A percentile compares a stretch with the other conserved stretches of the same genome.
Conservation (phyloP, 1,140 invertebrate species). For the Andricus grossulariae region DNA sequence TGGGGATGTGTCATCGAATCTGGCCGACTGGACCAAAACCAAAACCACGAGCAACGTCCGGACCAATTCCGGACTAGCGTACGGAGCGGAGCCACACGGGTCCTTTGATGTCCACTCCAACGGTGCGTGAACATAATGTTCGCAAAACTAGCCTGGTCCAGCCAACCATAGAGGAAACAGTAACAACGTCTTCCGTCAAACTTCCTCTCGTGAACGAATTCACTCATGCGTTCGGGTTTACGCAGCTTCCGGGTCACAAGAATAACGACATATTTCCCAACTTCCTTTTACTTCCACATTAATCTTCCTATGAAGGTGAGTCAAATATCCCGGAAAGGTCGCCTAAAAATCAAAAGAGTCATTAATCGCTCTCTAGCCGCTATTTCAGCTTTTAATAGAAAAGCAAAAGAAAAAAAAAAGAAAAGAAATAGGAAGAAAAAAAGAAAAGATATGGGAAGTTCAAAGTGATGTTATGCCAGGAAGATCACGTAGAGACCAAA, state of each 20-base stretch:
- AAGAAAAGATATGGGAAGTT: too few species aligned
- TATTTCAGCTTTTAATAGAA: too few species aligned
- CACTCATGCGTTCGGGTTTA: slow-evolving; percentile 12
- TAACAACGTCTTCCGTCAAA: slow-evolving; percentile 29
- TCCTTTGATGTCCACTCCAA: slow-evolving; percentile 28
- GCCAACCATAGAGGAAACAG: slow-evolving; percentile 18
- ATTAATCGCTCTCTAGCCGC: too few species aligned
- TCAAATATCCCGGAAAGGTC: too few species aligned
- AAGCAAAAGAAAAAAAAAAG: too few species aligned
- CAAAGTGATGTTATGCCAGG: too few species aligned
- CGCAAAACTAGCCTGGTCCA: slow-evolving; percentile 12
- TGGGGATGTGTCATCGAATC: slow-evolving; percentile 16
- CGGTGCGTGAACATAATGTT: slow-evolving; percentile 27
- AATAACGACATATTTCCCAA: slow-evolving; percentile 12
- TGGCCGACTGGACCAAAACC: not conserved
- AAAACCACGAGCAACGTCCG: slow-evolving; percentile 12
- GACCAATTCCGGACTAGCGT: slow-evolving; percentile 15
- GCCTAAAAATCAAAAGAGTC: too few species aligned
- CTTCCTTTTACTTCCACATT: not conserved
- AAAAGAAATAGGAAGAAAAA: too few species aligned
- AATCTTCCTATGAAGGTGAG: not conserved
- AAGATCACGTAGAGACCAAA: too few species aligned
- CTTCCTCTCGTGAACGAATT: slow-evolving; percentile 16
- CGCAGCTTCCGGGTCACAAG: not conserved
- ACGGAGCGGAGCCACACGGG: not conserved